These are phyloP conservation scores for Rhorus exstirpatorius DNA, from an alignment of 2,888 invertebrate genomes.

Conservation along the genomic window DNA sequence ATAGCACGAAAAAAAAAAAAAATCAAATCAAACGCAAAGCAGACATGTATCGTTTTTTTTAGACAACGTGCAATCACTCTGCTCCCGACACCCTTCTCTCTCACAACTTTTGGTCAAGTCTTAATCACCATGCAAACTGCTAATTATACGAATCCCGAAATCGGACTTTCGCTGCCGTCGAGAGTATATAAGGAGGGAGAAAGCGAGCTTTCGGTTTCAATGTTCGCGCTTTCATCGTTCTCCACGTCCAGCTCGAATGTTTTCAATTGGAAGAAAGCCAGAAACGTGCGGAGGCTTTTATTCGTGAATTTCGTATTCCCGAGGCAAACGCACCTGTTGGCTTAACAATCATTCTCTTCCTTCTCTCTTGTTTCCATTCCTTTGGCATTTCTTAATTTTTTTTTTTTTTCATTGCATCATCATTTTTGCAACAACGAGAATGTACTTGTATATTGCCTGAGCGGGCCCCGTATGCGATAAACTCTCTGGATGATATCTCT, in stretches of 20 bases:
- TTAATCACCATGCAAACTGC: slow-evolving; percentile 61
- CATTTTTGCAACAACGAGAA: slow-evolving; percentile 50
- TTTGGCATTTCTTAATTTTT: slow-evolving; percentile 35
- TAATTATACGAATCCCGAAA: slow-evolving; percentile 52
- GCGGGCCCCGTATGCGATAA: slow-evolving; percentile 45
- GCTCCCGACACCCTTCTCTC: slow-evolving; percentile 28
- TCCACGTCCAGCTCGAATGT: slow-evolving; percentile 44
- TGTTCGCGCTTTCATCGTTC: slow-evolving; percentile 43
- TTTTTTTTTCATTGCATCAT: slow-evolving; percentile 47
- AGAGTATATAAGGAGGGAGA: slow-evolving; percentile 2
- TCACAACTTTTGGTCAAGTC: neutral
- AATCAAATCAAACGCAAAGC: no score
- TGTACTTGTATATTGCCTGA: slow-evolving; percentile 41
- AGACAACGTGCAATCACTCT: slow-evolving; percentile 9
- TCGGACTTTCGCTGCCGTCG: slow-evolving; percentile 4
- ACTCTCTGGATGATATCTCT: slow-evolving; percentile 59
- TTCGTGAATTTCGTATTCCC: slow-evolving; percentile 59
- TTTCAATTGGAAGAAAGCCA: slow-evolving; percentile 64
- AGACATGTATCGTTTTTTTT: no score
- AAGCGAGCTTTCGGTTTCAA: slow-evolving; percentile 36
- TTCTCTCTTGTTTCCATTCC: slow-evolving; percentile 36
- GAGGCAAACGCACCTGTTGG: slow-evolving; percentile 68
- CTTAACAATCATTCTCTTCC: slow-evolving; percentile 59
- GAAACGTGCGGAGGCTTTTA: slow-evolving; percentile 46
- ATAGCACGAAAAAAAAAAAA: no score